A percentile compares a stretch with the other conserved stretches of the same genome.
These are phyloP conservation scores for Hemithea aestivaria DNA, from an alignment of 2,888 invertebrate genomes.

Conservation along the genomic window DNA sequence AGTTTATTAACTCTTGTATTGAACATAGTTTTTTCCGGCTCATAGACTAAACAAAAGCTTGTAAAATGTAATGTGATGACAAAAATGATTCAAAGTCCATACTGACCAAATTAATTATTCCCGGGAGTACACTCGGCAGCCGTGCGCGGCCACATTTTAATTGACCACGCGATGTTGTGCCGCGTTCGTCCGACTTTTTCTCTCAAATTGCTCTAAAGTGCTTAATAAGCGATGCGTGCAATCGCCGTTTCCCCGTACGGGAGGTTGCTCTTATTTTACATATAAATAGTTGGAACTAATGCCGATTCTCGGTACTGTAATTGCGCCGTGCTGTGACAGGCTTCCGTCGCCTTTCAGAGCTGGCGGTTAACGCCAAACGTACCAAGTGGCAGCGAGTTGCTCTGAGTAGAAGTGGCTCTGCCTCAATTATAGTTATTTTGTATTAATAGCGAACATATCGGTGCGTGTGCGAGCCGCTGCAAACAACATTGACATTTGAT, in stretches of 20 bases:
- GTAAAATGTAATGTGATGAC: no score
- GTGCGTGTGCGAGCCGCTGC: constrained; percentile 61
- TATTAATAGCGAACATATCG: constrained; percentile 68
- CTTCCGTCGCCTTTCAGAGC: constrained; percentile 73
- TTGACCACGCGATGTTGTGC: constrained; percentile 76
- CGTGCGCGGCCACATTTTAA: constrained; percentile 71
- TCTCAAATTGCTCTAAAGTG: constrained; percentile 78
- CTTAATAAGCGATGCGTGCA: constrained; percentile 79
- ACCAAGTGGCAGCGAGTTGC: constrained; percentile 32
- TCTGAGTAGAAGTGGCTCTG: constrained; percentile 27
- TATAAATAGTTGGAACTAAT: constrained; percentile 79
- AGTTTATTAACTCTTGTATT: no score
- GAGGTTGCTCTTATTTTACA: constrained; percentile 75
- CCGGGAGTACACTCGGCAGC: constrained; percentile 47
- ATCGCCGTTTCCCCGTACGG: constrained; percentile 76
- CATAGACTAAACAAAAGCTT: no score
- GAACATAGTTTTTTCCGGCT: no score
- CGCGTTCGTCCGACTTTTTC: constrained; percentile 73
- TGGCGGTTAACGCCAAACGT: constrained; percentile 59
- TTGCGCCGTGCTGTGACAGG: constrained; percentile 77
- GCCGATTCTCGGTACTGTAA: constrained; percentile 77
- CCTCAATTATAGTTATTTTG: constrained; percentile 74
- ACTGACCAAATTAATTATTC: constrained; percentile 11
- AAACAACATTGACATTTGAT: constrained; percentile 59
- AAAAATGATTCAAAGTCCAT: no score